Evolutionary conservation across 2,113 vertebrate species (phyloP).

Genomic region (Alouatta palliata): DNA sequence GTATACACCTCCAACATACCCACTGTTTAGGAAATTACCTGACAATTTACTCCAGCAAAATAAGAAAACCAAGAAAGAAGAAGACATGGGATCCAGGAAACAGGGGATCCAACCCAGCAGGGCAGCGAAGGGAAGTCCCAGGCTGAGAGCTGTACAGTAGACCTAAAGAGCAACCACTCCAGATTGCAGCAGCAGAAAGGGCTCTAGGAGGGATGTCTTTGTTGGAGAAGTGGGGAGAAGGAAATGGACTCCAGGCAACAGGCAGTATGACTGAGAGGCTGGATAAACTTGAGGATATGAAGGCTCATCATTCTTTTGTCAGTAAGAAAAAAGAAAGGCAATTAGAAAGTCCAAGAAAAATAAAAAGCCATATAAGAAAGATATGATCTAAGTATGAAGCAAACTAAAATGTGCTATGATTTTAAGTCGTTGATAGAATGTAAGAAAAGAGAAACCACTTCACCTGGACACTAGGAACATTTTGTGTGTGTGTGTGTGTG

Average conservation of each 20-base stretch:
- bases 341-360: constrained; percentile 60
- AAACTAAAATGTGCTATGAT: constrained; percentile 50
- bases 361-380: constrained; percentile 45
- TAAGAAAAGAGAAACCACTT: constrained; percentile 55
- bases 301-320: constrained; percentile 61
- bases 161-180: constrained; percentile 54
- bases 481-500: not conserved
- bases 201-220: constrained; percentile 47
- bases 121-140: constrained; percentile 53
- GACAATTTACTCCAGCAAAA: constrained; percentile 59
- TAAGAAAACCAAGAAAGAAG: constrained; percentile 64
- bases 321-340: constrained; percentile 69
- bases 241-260: constrained; percentile 51
- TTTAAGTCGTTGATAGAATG: constrained; percentile 15
- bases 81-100: constrained; percentile 59
- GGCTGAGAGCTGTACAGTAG: constrained; percentile 47
- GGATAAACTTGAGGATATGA: constrained; percentile 59
- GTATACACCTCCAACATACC: not conserved
- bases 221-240: not conserved
- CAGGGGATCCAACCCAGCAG: constrained; percentile 54
- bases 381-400: constrained; percentile 55
- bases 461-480: not conserved
- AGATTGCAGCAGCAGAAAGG: constrained; percentile 18
- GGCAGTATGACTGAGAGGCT: constrained; percentile 53
- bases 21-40: constrained; percentile 55